Conservation (phyloP, 37 sponge, comb jelly and placozoan species). For the Halisarca cf. caerulea region DNA sequence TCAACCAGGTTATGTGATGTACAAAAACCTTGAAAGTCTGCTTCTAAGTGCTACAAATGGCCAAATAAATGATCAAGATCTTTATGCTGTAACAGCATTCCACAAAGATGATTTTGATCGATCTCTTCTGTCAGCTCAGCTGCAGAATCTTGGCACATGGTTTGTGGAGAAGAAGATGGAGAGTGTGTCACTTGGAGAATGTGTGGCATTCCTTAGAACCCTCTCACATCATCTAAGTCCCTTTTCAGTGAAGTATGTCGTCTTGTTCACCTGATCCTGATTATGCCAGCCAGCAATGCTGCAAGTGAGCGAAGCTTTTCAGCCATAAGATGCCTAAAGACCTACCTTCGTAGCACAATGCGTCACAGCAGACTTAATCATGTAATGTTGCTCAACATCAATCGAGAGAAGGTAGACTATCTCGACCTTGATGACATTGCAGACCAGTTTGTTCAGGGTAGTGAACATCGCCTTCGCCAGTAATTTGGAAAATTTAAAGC, state of each 20-base stretch:
- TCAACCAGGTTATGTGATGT: conserved; percentile 41
- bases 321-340: conserved; percentile 23
- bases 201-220: conserved; percentile 5
- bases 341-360: conserved; percentile 30
- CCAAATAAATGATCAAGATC: conserved; percentile 2
- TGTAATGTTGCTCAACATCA: conserved; percentile 35
- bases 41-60: conserved; percentile 34
- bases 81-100: conserved; percentile 17
- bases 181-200: conserved; percentile 10
- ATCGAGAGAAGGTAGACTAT: conserved; percentile 26
- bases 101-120: conserved; percentile 44
- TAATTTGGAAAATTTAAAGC: conserved; percentile 39
- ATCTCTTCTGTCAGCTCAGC: conserved; percentile 40
- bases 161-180: conserved; percentile 16
- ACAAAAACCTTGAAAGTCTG: conserved; percentile 34
- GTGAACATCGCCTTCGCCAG: conserved; percentile 39
- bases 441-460: conserved; percentile 35
- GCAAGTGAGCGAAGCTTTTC: conserved; percentile 8
- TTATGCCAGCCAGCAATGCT: conserved; percentile 19
- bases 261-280: conserved; percentile 15
- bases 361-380: conserved; percentile 31
- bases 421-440: conserved; percentile 36
- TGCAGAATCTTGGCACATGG: conserved; percentile 39
- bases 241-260: conserved; percentile 21
- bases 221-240: conserved; percentile 25